Percentiles rank a stretch among this genome's conserved stretches.
Evolutionary conservation across 1,140 invertebrate species (phyloP).

Genomic region (Plodia interpunctella): DNA sequence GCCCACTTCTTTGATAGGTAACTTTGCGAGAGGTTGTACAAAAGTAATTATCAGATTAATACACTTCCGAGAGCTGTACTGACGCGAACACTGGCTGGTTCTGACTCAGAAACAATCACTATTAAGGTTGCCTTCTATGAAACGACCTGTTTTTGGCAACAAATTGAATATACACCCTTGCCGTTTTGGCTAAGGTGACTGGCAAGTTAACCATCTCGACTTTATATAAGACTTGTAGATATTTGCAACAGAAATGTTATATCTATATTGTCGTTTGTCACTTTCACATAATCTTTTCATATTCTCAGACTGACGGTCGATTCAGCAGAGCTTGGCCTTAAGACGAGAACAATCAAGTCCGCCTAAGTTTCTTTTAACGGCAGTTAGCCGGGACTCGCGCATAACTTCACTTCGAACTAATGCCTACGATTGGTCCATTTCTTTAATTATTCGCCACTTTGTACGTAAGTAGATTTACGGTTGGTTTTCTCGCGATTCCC

Average conservation of each 20-base stretch:
- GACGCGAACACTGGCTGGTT: slow-evolving; percentile 61
- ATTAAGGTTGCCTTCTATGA: too few relatives aligned
- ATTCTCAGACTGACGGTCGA: too few relatives aligned
- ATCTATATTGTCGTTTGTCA: too few relatives aligned
- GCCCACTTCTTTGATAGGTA: slow-evolving; percentile 49
- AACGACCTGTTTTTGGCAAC: too few relatives aligned
- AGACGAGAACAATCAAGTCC: slow-evolving; percentile 70
- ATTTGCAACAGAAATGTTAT: too few relatives aligned
- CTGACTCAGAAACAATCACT: slow-evolving; percentile 69
- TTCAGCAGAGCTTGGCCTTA: too few relatives aligned
- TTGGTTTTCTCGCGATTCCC: slow-evolving; percentile 57
- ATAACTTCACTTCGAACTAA: slow-evolving; percentile 71
- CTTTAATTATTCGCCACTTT: slow-evolving; percentile 76
- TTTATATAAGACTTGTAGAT: too few relatives aligned
- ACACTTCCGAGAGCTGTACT: slow-evolving; percentile 61
- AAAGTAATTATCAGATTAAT: slow-evolving; percentile 76
- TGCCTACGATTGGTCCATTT: slow-evolving; percentile 74
- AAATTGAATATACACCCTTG: too few relatives aligned
- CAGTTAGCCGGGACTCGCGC: slow-evolving; percentile 62
- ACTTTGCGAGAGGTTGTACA: slow-evolving; percentile 70
- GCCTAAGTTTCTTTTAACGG: slow-evolving; percentile 76
- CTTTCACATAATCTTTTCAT: too few relatives aligned
- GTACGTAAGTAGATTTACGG: slow-evolving; percentile 75
- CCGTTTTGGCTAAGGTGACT: too few relatives aligned
- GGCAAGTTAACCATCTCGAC: too few relatives aligned